phyloP scores from a whole-genome alignment of 64 coral and sea anemone genomes.

The Anthopleura sola region DNA sequence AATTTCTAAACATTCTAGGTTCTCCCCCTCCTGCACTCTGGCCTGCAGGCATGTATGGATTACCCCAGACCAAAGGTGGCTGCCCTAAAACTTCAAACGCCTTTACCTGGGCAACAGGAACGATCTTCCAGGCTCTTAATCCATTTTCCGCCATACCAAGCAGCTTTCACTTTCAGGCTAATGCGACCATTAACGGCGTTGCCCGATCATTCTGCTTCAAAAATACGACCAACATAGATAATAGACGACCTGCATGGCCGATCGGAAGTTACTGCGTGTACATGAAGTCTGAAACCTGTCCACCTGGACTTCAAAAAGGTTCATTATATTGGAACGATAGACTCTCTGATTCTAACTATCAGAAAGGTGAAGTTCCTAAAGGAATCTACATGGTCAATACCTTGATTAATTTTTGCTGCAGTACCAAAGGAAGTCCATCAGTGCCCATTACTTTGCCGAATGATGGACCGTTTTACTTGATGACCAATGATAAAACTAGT shows the following conservation, averaged over 20 bases:
- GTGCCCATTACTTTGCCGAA: background rate
- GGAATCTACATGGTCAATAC: background rate
- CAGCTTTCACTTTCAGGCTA: background rate
- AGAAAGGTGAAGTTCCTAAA: slow-evolving; percentile 1
- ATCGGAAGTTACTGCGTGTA: background rate
- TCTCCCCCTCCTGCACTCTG: background rate
- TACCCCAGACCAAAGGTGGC: background rate
- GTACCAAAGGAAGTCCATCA: background rate
- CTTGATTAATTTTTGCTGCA: slow-evolving; percentile 11
- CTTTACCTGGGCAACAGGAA: slow-evolving; percentile 4
- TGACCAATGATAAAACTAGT: background rate
- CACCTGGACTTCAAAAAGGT: background rate
- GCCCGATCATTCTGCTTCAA: background rate
- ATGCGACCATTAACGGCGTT: background rate
- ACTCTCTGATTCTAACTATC: background rate
- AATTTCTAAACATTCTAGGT: too few species aligned
- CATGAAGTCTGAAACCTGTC: background rate
- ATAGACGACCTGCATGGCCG: background rate
- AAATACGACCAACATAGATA: background rate
- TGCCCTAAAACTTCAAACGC: background rate
- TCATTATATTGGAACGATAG: background rate
- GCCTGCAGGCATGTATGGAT: background rate
- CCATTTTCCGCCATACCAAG: background rate
- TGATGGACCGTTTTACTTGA: background rate
- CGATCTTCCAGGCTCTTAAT: background rate